Conservation (phyloP, 2,797 vertebrate species). For the Coregonus sp. region DNA sequence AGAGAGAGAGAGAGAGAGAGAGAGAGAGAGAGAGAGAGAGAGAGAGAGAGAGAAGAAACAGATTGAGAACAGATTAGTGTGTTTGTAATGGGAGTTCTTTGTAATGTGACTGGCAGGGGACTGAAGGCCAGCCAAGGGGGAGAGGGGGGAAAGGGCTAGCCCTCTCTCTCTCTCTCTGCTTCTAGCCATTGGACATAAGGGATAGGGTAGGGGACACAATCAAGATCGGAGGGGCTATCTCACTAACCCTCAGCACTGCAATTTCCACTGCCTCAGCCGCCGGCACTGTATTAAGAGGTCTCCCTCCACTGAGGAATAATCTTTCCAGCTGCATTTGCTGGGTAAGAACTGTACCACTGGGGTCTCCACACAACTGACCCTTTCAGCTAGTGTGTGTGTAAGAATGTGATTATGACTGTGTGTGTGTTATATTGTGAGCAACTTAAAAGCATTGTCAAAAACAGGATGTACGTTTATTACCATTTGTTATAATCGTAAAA, state of each 20-base stretch:
- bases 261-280: slow-evolving; percentile 89
- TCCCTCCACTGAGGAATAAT: slow-evolving; percentile 86
- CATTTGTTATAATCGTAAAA: no score
- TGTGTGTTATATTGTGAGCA: not conserved
- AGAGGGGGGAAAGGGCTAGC: slow-evolving; percentile 37
- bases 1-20: slow-evolving; percentile 62
- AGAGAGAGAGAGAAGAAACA: slow-evolving; percentile 31
- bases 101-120: slow-evolving; percentile 55
- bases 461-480: no score
- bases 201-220: slow-evolving; percentile 76
- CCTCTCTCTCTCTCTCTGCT: slow-evolving; percentile 39
- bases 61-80: slow-evolving; percentile 71
- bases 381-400: slow-evolving; percentile 37
- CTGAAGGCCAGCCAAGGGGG: slow-evolving; percentile 64
- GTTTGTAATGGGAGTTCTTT: slow-evolving; percentile 73
- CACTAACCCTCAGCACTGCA: slow-evolving; percentile 89
- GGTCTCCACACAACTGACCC: slow-evolving; percentile 46
- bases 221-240: slow-evolving; percentile 83
- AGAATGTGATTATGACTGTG: slow-evolving; percentile 8
- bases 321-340: slow-evolving; percentile 77
- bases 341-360: slow-evolving; percentile 58
- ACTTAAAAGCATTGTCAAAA: no score
- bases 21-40: slow-evolving; percentile 61
- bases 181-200: slow-evolving; percentile 82
- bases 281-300: slow-evolving; percentile 88